Evolutionary conservation across 35 echinoderm and acorn worm species (phyloP).

Genomic region (Lytechinus variegatus): DNA sequence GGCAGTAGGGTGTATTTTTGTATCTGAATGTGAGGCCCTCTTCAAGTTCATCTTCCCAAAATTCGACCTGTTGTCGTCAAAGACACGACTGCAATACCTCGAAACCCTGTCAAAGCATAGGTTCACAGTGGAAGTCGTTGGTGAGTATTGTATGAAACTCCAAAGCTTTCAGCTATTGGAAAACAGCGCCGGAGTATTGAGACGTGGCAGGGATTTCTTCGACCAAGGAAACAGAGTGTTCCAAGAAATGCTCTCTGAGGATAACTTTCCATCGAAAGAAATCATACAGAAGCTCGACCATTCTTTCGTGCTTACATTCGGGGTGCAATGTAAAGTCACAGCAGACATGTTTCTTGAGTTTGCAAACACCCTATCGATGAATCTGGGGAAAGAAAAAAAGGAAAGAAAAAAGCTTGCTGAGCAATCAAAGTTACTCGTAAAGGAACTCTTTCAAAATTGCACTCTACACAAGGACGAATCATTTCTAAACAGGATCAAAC

Average conservation of each 20-base stretch:
- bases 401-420: background rate
- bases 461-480: background rate
- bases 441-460: background rate
- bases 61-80: background rate
- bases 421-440: constrained; percentile 11
- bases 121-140: background rate
- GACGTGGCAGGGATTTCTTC: background rate
- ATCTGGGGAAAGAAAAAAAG: background rate
- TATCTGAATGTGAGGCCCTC: background rate
- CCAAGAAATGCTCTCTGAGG: background rate
- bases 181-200: background rate
- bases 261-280: background rate
- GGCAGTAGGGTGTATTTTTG: background rate
- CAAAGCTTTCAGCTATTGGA: background rate
- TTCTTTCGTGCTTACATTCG: background rate
- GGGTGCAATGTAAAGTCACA: background rate
- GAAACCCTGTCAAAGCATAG: background rate
- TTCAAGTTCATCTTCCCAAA: constrained; percentile 11
- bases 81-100: background rate
- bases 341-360: background rate
- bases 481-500: background rate
- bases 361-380: background rate
- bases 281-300: background rate
- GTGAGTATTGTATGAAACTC: background rate
- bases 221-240: background rate